phyloP scores from a whole-genome alignment of 2,888 invertebrate genomes.

The Molanna angustata region DNA sequence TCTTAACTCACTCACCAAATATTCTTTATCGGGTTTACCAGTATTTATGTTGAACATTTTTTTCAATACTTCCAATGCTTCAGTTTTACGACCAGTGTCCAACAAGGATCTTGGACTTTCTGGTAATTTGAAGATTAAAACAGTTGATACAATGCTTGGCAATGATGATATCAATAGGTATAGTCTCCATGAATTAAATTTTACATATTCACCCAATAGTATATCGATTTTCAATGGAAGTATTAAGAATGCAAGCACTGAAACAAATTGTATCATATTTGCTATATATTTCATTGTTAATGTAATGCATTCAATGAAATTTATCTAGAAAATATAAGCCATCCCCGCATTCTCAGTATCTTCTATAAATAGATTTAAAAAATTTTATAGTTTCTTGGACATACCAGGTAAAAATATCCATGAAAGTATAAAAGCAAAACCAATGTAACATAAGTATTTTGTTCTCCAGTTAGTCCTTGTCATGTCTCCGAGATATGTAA shows the following conservation, averaged over 20 bases:
- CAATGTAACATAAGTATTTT: slow-evolving; percentile 60
- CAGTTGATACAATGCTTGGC: slow-evolving; percentile 61
- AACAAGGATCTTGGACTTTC: slow-evolving; percentile 69
- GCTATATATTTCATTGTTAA: no score
- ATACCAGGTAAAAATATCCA: slow-evolving; percentile 62
- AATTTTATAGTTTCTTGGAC: slow-evolving; percentile 1
- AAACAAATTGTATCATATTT: slow-evolving; percentile 26
- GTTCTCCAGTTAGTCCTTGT: slow-evolving; percentile 58
- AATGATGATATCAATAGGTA: slow-evolving; percentile 63
- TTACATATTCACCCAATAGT: slow-evolving; percentile 9
- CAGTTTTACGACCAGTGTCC: slow-evolving; percentile 56
- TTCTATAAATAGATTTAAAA: slow-evolving; percentile 5
- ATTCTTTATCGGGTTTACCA: slow-evolving; percentile 46
- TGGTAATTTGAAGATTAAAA: slow-evolving; percentile 59
- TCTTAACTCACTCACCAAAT: slow-evolving; percentile 45
- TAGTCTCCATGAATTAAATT: slow-evolving; percentile 69
- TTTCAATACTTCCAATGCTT: slow-evolving; percentile 58
- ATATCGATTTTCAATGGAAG: slow-evolving; percentile 53
- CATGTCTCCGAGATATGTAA: slow-evolving; percentile 65
- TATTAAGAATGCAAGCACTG: slow-evolving; percentile 64
- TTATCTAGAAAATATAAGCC: no score
- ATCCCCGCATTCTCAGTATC: no score
- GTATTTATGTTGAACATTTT: slow-evolving; percentile 56
- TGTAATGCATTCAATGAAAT: no score
- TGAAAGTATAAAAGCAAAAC: slow-evolving; percentile 61